These are phyloP conservation scores for Chelmon rostratus DNA, from an alignment of 2,797 vertebrate species.

Conservation along the genomic window DNA sequence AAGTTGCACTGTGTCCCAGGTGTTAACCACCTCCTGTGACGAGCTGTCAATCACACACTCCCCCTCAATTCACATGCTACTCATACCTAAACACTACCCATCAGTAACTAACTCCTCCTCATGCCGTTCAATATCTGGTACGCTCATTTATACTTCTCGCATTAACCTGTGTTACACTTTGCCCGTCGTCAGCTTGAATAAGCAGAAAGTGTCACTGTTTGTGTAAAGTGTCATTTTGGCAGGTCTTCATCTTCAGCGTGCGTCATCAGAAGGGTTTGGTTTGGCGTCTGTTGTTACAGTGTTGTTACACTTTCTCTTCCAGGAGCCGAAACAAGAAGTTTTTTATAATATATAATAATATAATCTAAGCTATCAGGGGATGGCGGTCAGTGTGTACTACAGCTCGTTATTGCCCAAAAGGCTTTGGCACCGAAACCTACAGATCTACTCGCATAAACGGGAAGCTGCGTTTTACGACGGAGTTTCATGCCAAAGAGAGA, in stretches of 20 bases:
- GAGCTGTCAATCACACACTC: conserved; percentile 3
- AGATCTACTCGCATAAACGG: not conserved
- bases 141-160: too few relatives aligned
- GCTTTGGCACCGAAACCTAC: conserved; percentile 25
- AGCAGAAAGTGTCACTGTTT: too few relatives aligned
- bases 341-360: too few relatives aligned
- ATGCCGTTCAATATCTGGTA: too few relatives aligned
- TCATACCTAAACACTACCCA: not conserved
- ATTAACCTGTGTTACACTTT: too few relatives aligned
- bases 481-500: not conserved
- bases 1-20: not conserved
- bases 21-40: conserved; percentile 4
- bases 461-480: not conserved
- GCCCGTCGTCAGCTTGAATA: not conserved
- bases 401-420: conserved; percentile 16
- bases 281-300: not conserved
- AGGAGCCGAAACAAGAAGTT: conserved; percentile 25
- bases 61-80: not conserved
- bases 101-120: not conserved
- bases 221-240: conserved; percentile 1
- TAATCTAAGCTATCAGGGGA: conserved; percentile 14
- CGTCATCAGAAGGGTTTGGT: conserved; percentile 18
- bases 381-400: not conserved
- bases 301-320: conserved; percentile 21
- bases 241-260: conserved; percentile 6